Percentiles rank a stretch among this genome's conserved stretches.
These are phyloP conservation scores for Ailurus styani DNA, from an alignment of 2,113 vertebrate genomes.

Conservation along the genomic window DNA sequence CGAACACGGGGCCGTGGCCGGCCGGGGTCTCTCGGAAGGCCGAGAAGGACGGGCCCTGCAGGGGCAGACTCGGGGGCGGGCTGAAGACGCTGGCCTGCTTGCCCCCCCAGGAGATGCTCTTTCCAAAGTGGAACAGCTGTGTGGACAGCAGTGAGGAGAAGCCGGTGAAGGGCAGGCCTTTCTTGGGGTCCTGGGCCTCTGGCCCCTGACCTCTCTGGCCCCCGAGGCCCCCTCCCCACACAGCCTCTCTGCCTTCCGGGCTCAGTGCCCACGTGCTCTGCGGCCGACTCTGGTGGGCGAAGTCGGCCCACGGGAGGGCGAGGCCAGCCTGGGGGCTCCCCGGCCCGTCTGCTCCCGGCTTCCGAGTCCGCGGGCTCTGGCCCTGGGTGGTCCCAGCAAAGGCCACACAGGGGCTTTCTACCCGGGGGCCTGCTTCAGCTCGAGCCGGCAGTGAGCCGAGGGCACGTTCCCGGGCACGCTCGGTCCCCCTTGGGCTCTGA, in stretches of 20 bases:
- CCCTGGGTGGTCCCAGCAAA: conserved; percentile 52
- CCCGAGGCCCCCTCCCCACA: background rate
- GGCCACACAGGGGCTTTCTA: conserved; percentile 29
- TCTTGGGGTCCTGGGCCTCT: conserved; percentile 28
- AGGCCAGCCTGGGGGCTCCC: conserved; percentile 43
- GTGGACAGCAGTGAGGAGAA: background rate
- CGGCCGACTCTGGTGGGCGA: conserved; percentile 10
- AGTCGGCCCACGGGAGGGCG: background rate
- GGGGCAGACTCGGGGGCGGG: background rate
- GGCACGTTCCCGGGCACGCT: background rate
- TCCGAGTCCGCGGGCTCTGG: conserved; percentile 66
- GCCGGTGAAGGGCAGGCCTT: background rate
- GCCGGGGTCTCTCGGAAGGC: conserved; percentile 32
- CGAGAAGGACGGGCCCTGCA: conserved; percentile 23
- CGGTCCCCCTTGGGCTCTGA: background rate
- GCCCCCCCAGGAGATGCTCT: background rate
- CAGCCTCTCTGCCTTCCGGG: background rate
- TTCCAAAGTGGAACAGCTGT: conserved; percentile 40
- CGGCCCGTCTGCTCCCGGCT: conserved; percentile 52
- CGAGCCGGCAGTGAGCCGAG: conserved; percentile 9
- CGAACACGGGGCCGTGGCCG: conserved; percentile 36
- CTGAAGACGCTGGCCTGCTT: background rate
- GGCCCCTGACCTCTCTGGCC: background rate
- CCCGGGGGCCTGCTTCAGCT: background rate
- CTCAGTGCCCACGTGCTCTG: background rate